These are phyloP conservation scores for Grantiella picta DNA, from an alignment of 2,113 vertebrate species.

Conservation along the genomic window DNA sequence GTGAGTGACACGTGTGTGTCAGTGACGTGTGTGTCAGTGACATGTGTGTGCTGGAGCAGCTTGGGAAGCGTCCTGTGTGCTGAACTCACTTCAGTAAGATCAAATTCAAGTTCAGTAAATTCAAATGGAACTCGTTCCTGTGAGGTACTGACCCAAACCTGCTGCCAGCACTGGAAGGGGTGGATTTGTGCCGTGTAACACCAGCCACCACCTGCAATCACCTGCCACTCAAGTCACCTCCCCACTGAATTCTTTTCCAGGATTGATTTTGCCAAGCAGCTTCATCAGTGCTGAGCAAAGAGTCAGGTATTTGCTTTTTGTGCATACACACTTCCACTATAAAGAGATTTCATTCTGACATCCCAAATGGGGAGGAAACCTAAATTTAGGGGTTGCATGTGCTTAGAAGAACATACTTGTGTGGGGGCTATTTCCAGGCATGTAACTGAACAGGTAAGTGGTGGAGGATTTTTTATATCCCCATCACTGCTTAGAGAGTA, in stretches of 20 bases:
- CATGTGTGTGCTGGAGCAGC: neutral
- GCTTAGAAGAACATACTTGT: neutral
- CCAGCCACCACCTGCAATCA: no score
- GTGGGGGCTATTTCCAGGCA: neutral
- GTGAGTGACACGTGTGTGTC: neutral
- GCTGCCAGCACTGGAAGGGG: neutral
- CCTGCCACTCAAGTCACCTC: neutral
- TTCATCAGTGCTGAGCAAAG: neutral
- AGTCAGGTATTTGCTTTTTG: neutral
- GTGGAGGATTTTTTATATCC: neutral
- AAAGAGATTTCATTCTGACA: neutral
- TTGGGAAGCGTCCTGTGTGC: neutral
- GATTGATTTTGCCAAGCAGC: neutral
- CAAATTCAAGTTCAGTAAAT: no score
- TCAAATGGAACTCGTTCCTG: fast-evolving
- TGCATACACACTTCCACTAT: fast-evolving
- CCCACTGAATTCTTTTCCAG: neutral
- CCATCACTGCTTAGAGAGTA: fast-evolving
- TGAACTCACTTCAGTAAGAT: neutral
- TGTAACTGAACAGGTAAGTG: fast-evolving
- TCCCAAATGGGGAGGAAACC: neutral
- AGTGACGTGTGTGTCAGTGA: neutral
- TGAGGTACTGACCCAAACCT: neutral
- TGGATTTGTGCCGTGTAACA: neutral
- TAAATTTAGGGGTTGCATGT: neutral